phyloP scores from a whole-genome alignment of 2,113 vertebrate genomes.

The Talpa occidentalis region DNA sequence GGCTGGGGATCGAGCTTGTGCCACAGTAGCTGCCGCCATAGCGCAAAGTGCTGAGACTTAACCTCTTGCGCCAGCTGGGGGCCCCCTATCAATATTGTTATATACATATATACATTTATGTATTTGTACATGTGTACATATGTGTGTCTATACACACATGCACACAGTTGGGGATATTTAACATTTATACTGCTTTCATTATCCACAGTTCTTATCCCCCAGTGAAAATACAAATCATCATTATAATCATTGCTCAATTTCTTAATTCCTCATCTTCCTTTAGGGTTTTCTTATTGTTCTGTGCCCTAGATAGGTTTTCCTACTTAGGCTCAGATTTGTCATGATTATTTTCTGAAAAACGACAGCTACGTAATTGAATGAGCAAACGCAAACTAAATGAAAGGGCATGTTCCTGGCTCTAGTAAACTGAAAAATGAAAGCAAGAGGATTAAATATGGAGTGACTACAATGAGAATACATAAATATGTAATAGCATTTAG shows the following conservation, averaged over 20 bases:
- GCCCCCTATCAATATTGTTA: neutral
- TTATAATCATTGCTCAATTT: neutral
- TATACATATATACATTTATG: neutral
- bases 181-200: slow-evolving; percentile 22
- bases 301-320: neutral
- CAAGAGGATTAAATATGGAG: slow-evolving; percentile 54
- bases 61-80: too few relatives aligned
- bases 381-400: slow-evolving; percentile 53
- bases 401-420: slow-evolving; percentile 56
- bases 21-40: too few relatives aligned
- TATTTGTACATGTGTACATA: too few relatives aligned
- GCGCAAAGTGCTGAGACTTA: too few relatives aligned
- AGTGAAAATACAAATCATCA: neutral
- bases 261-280: neutral
- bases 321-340: neutral
- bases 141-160: neutral
- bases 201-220: neutral
- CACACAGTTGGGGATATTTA: neutral
- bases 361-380: slow-evolving; percentile 35
- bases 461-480: slow-evolving; percentile 67
- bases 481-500: slow-evolving; percentile 66
- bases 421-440: slow-evolving; percentile 66
- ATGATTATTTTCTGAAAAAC: slow-evolving; percentile 47
- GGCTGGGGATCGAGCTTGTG: too few relatives aligned
- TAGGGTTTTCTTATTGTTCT: neutral